Conservation (phyloP, 2,888 invertebrate genomes). For the Asteroscopus sphinx region DNA sequence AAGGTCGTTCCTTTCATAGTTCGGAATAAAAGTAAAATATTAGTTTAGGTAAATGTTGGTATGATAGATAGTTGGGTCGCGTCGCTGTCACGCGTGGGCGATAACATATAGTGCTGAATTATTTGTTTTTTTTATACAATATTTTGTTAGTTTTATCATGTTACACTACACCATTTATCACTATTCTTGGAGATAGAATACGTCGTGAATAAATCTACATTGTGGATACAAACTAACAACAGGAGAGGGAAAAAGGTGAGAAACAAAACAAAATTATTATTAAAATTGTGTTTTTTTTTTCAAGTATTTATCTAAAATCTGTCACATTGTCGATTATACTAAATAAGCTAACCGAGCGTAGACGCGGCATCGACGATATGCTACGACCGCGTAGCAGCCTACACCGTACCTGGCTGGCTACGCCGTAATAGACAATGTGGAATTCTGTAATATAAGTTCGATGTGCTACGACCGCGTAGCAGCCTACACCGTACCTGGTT, state of each 20-base stretch:
- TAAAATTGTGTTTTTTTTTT: not conserved
- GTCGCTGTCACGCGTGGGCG: slow-evolving; percentile 22
- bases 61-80: slow-evolving; percentile 39
- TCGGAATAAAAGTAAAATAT: slow-evolving; percentile 34
- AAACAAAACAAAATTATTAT: not conserved
- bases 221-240: not conserved
- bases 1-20: not conserved
- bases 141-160: slow-evolving; percentile 35
- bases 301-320: too few relatives aligned
- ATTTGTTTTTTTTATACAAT: slow-evolving; percentile 34
- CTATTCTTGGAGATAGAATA: slow-evolving; percentile 12
- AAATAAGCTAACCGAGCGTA: not conserved
- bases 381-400: slow-evolving; percentile 35
- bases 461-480: slow-evolving; percentile 30
- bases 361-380: slow-evolving; percentile 20
- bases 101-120: slow-evolving; percentile 30
- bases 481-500: too few relatives aligned
- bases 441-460: too few relatives aligned
- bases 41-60: slow-evolving; percentile 45
- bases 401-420: slow-evolving; percentile 1
- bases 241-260: not conserved
- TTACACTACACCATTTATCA: slow-evolving; percentile 30
- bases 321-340: too few relatives aligned
- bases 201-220: slow-evolving; percentile 14
- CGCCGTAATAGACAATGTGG: too few relatives aligned